Percentiles rank a stretch among this genome's conserved stretches.
Conservation (phyloP, 2,113 vertebrate genomes). For the Atherinomorus stipes region DNA sequence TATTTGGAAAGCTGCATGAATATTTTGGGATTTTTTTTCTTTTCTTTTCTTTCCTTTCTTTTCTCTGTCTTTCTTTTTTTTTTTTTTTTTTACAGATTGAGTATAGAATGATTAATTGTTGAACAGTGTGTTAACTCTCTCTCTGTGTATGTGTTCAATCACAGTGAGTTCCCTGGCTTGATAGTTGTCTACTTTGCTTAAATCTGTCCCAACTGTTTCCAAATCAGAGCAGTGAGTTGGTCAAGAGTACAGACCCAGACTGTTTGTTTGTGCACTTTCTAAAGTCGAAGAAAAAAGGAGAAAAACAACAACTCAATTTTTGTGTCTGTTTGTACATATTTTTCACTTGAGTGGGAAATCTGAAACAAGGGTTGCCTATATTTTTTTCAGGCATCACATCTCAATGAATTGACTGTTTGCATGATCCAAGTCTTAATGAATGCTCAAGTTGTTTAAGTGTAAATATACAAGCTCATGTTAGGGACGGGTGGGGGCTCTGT, state of each 20-base stretch:
- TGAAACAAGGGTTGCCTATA: constrained; percentile 36
- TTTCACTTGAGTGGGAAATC: constrained; percentile 39
- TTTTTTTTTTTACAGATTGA: constrained; percentile 35
- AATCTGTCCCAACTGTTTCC: constrained; percentile 6
- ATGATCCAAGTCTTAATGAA: constrained; percentile 61
- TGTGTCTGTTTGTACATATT: constrained; percentile 63
- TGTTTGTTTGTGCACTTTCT: constrained; percentile 68
- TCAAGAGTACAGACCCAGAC: constrained; percentile 10
- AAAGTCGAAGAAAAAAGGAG: constrained; percentile 2
- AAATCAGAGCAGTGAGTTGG: constrained; percentile 9
- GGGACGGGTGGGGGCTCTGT: constrained; percentile 5
- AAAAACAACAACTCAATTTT: constrained; percentile 18
- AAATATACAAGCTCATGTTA: constrained; percentile 35
- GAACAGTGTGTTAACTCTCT: constrained; percentile 48
- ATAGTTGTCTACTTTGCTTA: constrained; percentile 9
- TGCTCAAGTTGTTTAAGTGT: constrained; percentile 19
- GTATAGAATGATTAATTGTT: constrained; percentile 50
- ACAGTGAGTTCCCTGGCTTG: background rate
- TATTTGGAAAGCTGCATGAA: constrained; percentile 20
- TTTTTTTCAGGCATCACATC: background rate
- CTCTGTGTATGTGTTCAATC: background rate
- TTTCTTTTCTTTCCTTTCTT: too few species aligned
- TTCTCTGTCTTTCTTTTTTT: too few species aligned
- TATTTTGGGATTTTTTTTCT: constrained; percentile 26
- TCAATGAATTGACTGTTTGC: constrained; percentile 13